phyloP scores from a whole-genome alignment of 2,888 invertebrate species.

The Cryptocephalus primarius region DNA sequence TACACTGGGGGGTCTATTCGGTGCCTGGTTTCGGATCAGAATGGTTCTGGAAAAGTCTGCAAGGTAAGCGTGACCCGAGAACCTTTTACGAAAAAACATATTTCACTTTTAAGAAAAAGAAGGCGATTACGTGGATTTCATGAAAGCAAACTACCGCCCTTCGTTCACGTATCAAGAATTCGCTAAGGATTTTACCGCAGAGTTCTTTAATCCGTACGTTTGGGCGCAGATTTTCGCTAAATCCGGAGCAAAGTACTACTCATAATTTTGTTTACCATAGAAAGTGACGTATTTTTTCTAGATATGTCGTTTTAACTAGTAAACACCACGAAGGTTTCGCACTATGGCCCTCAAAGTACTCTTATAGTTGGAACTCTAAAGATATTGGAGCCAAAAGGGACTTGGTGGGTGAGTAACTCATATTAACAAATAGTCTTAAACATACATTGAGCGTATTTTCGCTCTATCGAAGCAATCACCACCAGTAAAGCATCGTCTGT shows the following conservation, averaged over 20 bases:
- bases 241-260: constrained; percentile 72
- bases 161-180: constrained; percentile 88
- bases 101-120: neutral
- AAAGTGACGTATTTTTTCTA: constrained; percentile 3
- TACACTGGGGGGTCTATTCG: constrained; percentile 90
- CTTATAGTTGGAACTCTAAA: constrained; percentile 74
- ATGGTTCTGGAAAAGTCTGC: constrained; percentile 89
- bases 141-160: constrained; percentile 74
- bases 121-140: constrained; percentile 41
- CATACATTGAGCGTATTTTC: no score
- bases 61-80: constrained; percentile 39
- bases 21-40: constrained; percentile 81
- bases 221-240: constrained; percentile 77
- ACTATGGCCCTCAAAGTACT: constrained; percentile 69
- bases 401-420: constrained; percentile 32
- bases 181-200: constrained; percentile 77
- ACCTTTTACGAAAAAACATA: neutral
- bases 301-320: constrained; percentile 70
- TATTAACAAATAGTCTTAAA: neutral
- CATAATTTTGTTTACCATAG: neutral
- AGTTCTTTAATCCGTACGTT: constrained; percentile 72
- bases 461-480: no score
- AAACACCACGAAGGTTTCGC: constrained; percentile 86
- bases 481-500: no score
- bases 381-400: constrained; percentile 26